phyloP scores from a whole-genome alignment of 2,888 invertebrate species.

The Apoda limacodes region DNA sequence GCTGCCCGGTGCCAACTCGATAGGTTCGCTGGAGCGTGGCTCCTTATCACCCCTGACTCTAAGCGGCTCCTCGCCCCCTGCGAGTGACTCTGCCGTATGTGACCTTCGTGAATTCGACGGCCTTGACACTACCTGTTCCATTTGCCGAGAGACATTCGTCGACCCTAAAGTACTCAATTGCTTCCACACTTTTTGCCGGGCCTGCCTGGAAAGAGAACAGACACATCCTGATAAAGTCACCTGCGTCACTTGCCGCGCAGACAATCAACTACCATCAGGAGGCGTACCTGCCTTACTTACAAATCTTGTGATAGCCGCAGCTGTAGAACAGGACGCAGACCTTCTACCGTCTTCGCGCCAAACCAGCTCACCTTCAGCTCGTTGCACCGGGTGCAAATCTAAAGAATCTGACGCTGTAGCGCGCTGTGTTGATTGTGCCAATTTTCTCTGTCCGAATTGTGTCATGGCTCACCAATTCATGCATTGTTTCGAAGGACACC shows the following conservation, averaged over 20 bases:
- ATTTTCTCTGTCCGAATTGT: constrained; percentile 96
- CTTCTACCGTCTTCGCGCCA: constrained; percentile 57
- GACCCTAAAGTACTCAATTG: constrained; percentile 83
- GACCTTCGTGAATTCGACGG: constrained; percentile 75
- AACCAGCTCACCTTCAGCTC: constrained; percentile 64
- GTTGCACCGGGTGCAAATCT: constrained; percentile 97
- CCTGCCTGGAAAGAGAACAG: constrained; percentile 81
- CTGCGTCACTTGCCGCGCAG: constrained; percentile 77
- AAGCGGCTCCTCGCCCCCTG: constrained; percentile 89
- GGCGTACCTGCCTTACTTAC: constrained; percentile 76
- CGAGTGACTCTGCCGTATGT: constrained; percentile 86
- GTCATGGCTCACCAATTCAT: constrained; percentile 99
- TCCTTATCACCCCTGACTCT: constrained; percentile 86
- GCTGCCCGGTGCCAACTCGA: constrained; percentile 90
- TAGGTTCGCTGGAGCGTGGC: constrained; percentile 88
- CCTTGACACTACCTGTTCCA: constrained; percentile 73
- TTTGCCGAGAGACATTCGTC: constrained; percentile 81
- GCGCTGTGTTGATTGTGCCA: constrained; percentile 96
- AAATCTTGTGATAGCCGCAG: constrained; percentile 71
- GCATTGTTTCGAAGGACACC: constrained; percentile 98
- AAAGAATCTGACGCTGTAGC: constrained; percentile 95
- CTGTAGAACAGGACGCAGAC: constrained; percentile 66
- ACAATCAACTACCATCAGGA: constrained; percentile 59
- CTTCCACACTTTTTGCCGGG: constrained; percentile 87
- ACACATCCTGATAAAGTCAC: constrained; percentile 77